Percentiles rank a stretch among this genome's conserved stretches.
These are phyloP conservation scores for Acromyrmex charruanus DNA, from an alignment of 1,140 invertebrate genomes.

Conservation along the genomic window DNA sequence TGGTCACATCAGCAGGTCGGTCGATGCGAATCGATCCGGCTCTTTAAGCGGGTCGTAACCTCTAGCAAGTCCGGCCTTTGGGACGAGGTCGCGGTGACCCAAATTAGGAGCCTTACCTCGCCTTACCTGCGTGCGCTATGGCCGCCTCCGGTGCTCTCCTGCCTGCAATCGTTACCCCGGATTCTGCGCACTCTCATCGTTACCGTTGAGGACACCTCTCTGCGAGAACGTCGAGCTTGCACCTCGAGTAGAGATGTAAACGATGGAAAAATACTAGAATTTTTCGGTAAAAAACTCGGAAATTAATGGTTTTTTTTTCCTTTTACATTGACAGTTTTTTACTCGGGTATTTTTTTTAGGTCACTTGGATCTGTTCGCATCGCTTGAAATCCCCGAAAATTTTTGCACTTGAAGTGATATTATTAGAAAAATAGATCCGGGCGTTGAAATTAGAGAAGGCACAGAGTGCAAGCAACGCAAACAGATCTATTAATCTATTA, in stretches of 20 bases:
- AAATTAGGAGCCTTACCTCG: constrained; percentile 82
- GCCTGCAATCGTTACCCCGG: constrained; percentile 85
- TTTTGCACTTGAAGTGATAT: no score
- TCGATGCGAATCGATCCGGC: constrained; percentile 80
- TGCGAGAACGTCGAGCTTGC: constrained; percentile 64
- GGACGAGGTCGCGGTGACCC: constrained; percentile 83
- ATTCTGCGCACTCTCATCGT: constrained; percentile 84
- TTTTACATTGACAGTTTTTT: no score
- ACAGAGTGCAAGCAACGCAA: no score
- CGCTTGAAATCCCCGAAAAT: no score
- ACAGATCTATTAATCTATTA: no score
- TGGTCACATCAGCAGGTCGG: constrained; percentile 55
- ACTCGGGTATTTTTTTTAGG: no score
- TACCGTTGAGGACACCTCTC: constrained; percentile 77
- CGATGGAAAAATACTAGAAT: no score
- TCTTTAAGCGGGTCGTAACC: constrained; percentile 84
- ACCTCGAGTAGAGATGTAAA: constrained; percentile 23
- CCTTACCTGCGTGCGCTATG: constrained; percentile 73
- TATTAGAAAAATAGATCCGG: no score
- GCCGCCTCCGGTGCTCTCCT: constrained; percentile 72
- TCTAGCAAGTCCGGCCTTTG: constrained; percentile 82
- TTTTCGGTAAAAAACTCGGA: no score
- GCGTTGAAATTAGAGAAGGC: no score
- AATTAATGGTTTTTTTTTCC: no score
- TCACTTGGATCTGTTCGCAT: background rate